These are phyloP conservation scores for Capreolus pygargus DNA, from an alignment of 2,113 vertebrate genomes.

Conservation along the genomic window DNA sequence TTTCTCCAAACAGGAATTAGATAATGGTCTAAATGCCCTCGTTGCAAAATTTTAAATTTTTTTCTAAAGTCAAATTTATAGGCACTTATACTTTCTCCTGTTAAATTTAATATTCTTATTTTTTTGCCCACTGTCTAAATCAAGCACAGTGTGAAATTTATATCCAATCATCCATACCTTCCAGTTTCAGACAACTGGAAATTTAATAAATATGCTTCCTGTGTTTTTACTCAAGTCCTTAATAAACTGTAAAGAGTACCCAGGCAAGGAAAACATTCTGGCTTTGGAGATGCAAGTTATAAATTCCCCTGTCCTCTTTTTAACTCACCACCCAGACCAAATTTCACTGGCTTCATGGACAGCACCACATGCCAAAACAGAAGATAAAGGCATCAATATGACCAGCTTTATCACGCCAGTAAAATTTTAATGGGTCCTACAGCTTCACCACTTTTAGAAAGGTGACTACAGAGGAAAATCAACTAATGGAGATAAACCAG, in stretches of 20 bases:
- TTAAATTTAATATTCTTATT: background rate
- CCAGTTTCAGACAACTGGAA: background rate
- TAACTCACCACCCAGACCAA: background rate
- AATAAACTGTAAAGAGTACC: background rate
- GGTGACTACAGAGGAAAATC: conserved; percentile 32
- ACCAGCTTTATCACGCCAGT: conserved; percentile 60
- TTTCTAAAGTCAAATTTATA: background rate
- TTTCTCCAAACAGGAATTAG: background rate
- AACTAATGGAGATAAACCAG: conserved; percentile 40
- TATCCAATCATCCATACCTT: background rate
- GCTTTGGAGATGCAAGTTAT: background rate
- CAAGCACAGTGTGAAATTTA: background rate
- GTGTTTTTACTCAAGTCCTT: background rate
- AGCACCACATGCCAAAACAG: conserved; percentile 22
- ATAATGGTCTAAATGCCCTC: background rate
- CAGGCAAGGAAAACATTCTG: background rate
- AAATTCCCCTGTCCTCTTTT: conserved; percentile 13
- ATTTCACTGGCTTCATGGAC: background rate
- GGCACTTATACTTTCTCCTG: background rate
- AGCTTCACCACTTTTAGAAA: conserved; percentile 42
- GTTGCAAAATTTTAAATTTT: background rate
- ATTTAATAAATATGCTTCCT: background rate
- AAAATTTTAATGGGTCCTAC: conserved; percentile 53
- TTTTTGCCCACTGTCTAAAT: background rate
- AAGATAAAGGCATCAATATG: conserved; percentile 57